These are phyloP conservation scores for Charina bottae DNA, from an alignment of 2,113 vertebrate species.

Conservation along the genomic window DNA sequence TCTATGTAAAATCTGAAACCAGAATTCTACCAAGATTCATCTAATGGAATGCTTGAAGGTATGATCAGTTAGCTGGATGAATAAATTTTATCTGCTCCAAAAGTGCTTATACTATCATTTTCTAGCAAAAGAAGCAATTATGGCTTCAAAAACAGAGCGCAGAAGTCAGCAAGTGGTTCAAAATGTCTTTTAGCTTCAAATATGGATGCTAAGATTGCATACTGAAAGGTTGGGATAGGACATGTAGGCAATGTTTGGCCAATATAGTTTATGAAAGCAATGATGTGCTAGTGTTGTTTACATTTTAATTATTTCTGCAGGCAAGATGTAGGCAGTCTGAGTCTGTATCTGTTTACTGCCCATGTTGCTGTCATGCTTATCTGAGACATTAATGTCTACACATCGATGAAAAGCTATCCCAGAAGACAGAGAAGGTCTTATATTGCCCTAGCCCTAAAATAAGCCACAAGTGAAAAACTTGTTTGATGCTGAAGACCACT, in stretches of 20 bases:
- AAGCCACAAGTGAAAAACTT: neutral
- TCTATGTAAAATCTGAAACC: neutral
- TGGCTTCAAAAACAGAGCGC: neutral
- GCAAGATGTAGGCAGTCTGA: neutral
- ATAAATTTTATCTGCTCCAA: slow-evolving; percentile 15
- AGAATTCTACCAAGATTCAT: neutral
- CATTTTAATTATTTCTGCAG: neutral
- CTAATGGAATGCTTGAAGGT: neutral
- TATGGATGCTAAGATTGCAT: neutral
- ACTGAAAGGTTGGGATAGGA: neutral
- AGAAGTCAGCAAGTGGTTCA: neutral
- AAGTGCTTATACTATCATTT: neutral
- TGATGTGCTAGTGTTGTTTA: neutral
- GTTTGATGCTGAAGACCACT: neutral
- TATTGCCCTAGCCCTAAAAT: neutral
- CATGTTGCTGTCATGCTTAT: neutral
- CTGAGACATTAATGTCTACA: neutral
- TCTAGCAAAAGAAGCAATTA: neutral
- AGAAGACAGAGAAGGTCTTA: neutral
- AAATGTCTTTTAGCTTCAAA: slow-evolving; percentile 3
- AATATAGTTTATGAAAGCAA: neutral
- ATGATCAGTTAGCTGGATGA: neutral
- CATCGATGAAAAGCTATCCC: neutral
- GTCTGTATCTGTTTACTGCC: neutral
- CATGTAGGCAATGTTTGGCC: neutral